Base-by-base conservation (phyloP, 2,113 vertebrate species). In the Origma solitaria region DNA sequence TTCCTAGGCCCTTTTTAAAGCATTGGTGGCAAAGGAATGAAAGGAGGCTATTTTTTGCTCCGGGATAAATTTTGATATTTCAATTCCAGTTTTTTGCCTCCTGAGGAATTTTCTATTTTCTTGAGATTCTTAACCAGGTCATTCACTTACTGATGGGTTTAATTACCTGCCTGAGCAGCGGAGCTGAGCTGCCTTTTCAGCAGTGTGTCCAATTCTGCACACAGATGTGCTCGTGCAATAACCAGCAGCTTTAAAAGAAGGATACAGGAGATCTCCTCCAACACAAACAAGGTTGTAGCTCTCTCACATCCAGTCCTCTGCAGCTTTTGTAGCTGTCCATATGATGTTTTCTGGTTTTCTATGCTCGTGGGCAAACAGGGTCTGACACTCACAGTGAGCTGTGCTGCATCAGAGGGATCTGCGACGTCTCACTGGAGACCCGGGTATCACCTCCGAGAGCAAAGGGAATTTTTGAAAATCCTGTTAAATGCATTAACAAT, bases 31-130 rank as follows among this genome's bases (percentile, higher is more conserved):
- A 96, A 88, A 93, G 76, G 90, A 96, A 94, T 94, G 64, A 96
- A 96, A 95, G 82, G 92, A 92, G 72, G 60, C 94, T 97, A 96
- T 97, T 97, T 96, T 97, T 95, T 62, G 88, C 94, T 95, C 47
- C 60, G 20, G 94, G 96, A 96, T 77, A 95, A 96, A 92, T 94
- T 91, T 80, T 93, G 95, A 90, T 97, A 97, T 94, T 96, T 94
- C 93, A 88, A 81, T 93, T 94, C 96, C n/a, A 64, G 38, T 49
- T 86, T 87, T 95, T 96, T 96, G 87, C 95, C 90, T 94, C 82
- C 94, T 94, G 93, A 94, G 95, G 93, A 95, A 95, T 94, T 96
- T 86, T 96, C 79, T 96, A 73, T 94, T 96, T 94, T 92, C 84
- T 90, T 94, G 90, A 94, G 92, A 90, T 85, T 75, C 79, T 91